Evolutionary conservation across 2,888 invertebrate genomes (phyloP).

Genomic region (Baronia brevicornis): DNA sequence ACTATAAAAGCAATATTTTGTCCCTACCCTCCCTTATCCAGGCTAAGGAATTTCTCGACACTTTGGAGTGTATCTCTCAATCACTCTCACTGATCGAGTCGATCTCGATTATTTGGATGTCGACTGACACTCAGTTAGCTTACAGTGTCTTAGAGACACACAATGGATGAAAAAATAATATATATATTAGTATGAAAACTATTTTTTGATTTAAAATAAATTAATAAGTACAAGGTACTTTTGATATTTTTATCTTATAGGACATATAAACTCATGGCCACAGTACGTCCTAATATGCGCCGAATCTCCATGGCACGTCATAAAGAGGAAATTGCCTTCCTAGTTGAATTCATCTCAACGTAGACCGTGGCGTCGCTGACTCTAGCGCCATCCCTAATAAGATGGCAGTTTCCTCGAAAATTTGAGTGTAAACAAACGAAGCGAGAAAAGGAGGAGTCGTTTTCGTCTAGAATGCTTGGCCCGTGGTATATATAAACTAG

Average conservation of each 20-base stretch:
- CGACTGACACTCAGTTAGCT: too few species aligned
- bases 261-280: slow-evolving; percentile 23
- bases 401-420: slow-evolving; percentile 51
- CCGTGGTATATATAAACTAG: slow-evolving; percentile 4
- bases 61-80: too few species aligned
- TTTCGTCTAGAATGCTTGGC: slow-evolving; percentile 14
- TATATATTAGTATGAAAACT: too few species aligned
- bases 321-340: slow-evolving; percentile 68
- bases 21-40: too few species aligned
- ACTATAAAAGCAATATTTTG: too few species aligned
- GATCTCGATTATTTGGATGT: too few species aligned
- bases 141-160: too few species aligned
- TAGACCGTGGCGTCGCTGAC: slow-evolving; percentile 31
- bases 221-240: not conserved
- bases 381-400: slow-evolving; percentile 52
- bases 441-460: slow-evolving; percentile 22
- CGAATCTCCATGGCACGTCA: slow-evolving; percentile 51
- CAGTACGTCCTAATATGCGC: slow-evolving; percentile 39
- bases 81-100: too few species aligned
- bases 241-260: not conserved
- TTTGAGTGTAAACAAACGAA: slow-evolving; percentile 32
- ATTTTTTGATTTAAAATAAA: not conserved
- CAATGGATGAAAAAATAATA: too few species aligned
- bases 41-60: too few species aligned
- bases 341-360: slow-evolving; percentile 61